Evolutionary conservation across 2,888 invertebrate species (phyloP), one percentile per base, ranked within the genome.

Genomic region (Pollenia amentaria): DNA sequence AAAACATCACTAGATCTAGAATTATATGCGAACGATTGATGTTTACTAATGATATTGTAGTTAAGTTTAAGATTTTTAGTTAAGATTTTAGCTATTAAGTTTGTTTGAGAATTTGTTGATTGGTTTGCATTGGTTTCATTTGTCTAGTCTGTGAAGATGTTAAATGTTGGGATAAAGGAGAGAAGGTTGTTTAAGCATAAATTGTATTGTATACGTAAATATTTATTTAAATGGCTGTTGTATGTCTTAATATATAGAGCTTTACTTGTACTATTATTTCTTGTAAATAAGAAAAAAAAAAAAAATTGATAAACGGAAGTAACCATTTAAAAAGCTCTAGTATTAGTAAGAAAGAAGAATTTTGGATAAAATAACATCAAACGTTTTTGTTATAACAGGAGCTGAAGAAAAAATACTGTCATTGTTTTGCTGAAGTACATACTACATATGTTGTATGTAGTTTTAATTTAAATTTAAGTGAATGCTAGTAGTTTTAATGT

Each of bases 41-140:
- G 60, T 57, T 65, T 65, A 40, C 69, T 55, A 64, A 70, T 65
- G 79, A 84, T 69, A 44, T 72, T 80, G 4, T 65, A 62, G 40
- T 72, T 2, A 75, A 44, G 42, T 29, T 16, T 64, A 29, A 29
- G 29, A 29, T 67, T 40, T 48, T 64, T 78, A 82, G 62, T 72
- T 65, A 72, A 87, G 80, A 84, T 84, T 82, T 87, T 76, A 87
- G 72, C 87, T 87, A 87, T 84, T 67, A 83, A 83, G 51, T 76
- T 46, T 55, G 46, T 69, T 82, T 53, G 69, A 75, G 62, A 60
- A 51, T 78, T 84, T 67, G 67, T 85, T 84, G 80, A 83, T 77
- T 84, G 73, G 65, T 73, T 87, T 87, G 85, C 85, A 86, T 86
- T 86, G 82, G 69, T 87, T 83, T 83, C 48, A 67, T 84, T 80